Conservation (phyloP, 2,797 vertebrate species). For the Pyrocephalus nanus region DNA sequence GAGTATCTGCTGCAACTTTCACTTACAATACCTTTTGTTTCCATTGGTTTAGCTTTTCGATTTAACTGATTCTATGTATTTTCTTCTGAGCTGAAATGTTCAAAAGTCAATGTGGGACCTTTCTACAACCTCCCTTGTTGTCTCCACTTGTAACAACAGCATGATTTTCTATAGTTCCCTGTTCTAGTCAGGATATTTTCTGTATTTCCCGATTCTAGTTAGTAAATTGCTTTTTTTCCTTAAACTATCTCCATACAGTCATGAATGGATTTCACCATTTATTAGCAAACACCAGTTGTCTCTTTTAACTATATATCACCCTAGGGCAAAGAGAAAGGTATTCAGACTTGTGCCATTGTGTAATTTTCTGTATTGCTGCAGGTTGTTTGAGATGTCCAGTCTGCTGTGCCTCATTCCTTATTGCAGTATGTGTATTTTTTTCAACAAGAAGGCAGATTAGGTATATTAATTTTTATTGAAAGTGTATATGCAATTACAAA, state of each 20-base stretch:
- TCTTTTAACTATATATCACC: not conserved
- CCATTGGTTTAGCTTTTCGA: not conserved
- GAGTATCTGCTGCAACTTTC: not conserved
- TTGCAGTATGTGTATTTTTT: not conserved
- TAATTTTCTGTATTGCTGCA: not conserved
- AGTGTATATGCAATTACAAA: not conserved
- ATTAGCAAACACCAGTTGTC: not conserved
- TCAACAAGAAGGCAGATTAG: not conserved
- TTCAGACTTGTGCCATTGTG: not conserved
- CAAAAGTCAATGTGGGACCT: not conserved
- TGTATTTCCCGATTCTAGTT: not conserved
- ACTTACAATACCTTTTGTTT: not conserved
- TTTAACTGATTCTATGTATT: not conserved
- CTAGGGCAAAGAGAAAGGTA: not conserved
- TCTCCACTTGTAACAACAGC: not conserved
- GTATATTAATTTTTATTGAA: not conserved
- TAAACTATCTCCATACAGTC: not conserved
- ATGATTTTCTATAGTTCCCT: not conserved
- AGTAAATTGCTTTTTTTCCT: not conserved
- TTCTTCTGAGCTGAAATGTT: not conserved
- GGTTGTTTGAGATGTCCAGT: not conserved
- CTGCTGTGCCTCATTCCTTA: constrained; percentile 9
- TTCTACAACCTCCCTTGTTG: not conserved
- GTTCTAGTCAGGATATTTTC: not conserved
- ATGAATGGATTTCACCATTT: not conserved